A percentile compares a stretch with the other conserved stretches of the same genome.
Conservation (phyloP, 2,797 vertebrate species). For the Neoniphon sammara region DNA sequence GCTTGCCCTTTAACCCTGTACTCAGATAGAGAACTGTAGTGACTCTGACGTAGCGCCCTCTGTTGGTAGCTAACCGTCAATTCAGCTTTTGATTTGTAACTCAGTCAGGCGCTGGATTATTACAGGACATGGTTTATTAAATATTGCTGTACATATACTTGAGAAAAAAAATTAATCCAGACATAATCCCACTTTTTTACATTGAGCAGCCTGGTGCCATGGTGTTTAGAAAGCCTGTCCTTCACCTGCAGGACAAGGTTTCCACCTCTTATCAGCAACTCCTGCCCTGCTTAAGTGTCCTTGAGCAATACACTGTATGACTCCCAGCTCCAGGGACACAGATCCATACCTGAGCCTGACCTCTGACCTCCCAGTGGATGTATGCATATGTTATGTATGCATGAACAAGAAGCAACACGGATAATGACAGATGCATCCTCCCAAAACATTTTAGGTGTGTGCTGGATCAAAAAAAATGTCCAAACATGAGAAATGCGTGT, state of each 20-base stretch:
- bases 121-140: background rate
- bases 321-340: too few relatives aligned
- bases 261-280: background rate
- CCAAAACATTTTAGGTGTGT: too few relatives aligned
- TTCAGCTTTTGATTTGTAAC: background rate
- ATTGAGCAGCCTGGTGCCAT: background rate
- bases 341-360: too few relatives aligned
- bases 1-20: slow-evolving; percentile 24
- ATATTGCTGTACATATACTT: background rate
- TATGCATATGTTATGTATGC: background rate
- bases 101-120: too few relatives aligned
- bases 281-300: background rate
- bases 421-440: too few relatives aligned
- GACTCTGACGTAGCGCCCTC: slow-evolving; percentile 55
- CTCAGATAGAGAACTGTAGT: background rate
- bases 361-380: background rate
- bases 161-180: background rate
- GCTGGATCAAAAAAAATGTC: too few relatives aligned
- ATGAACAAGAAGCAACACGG: background rate
- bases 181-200: background rate
- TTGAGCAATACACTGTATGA: slow-evolving; percentile 5
- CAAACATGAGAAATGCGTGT: background rate
- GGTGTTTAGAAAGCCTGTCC: background rate
- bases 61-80: slow-evolving; percentile 1
- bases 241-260: background rate